Base-by-base conservation (phyloP, 2,797 vertebrate genomes). In the Enteromius unitaeniatus region DNA sequence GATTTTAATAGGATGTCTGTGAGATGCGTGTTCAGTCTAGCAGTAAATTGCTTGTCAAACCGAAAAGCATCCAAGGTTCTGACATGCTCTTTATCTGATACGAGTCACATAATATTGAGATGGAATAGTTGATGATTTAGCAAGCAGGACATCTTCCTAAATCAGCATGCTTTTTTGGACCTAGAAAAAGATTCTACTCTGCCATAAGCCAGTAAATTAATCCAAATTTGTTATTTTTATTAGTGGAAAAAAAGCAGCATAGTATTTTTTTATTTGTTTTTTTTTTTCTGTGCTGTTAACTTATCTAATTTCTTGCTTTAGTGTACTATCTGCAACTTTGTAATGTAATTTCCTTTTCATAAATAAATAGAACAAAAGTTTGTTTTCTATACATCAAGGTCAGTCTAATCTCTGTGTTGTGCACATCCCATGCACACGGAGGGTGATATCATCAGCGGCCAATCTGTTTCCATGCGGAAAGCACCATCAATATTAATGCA, bases 401-500 rank as follows among this genome's bases (percentile, higher is more conserved):
- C 76, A 78, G 65, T 49, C 76, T 34, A 78, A 78, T 78, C 37
- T 64, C 4, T 42, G 13, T 17, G 17, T 64, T 62, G 60, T 78
- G 31, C 26, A 49, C 26, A 26, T 77, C 17, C 42, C 1, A 10
- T 1, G 1, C 28, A 45, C 19, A 49, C 26, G 10, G 6, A 65
- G 26, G 23, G 17, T 13, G 42, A 78, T 65, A 78, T 78, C 40
- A 64, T 86, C 81, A 85, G 81, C 80, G 34, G 31, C 55, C 42
- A 34, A 74, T 77, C 64, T 69, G 74, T 70, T 55, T 68, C 34
- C 26, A 31, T 53, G 62, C 49, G 40, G 60, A 69, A 83, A 69
- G 6, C 31, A 19, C 28, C 60, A 83, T 83, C 49, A 70, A 83
- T 83, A 83, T 77, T 78, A 78, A 83, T 78, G 73, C 47, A 31